Conservation (phyloP, 2,113 vertebrate species). For the Oreochromis niloticus region DNA sequence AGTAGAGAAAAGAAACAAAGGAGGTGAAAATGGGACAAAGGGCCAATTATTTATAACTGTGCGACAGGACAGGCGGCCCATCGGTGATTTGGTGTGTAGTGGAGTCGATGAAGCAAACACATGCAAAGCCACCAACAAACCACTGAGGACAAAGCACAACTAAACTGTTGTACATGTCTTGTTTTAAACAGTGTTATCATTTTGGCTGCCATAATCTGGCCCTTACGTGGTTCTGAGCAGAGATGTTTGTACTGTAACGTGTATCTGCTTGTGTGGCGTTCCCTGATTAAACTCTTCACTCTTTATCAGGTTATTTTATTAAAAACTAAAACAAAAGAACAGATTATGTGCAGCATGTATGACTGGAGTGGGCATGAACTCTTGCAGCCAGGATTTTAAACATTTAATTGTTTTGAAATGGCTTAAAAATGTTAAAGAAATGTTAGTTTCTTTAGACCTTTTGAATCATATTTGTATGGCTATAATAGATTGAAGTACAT, state of each 20-base stretch:
- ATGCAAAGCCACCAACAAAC: not conserved
- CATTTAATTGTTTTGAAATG: rapidly evolving
- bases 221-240: not conserved
- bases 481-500: not conserved
- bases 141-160: not conserved
- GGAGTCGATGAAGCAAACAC: not conserved
- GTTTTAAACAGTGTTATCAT: not conserved
- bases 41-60: conserved; percentile 68
- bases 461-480: not conserved
- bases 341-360: not conserved
- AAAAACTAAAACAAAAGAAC: not conserved
- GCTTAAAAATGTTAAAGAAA: not conserved
- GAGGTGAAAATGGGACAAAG: conserved; percentile 56
- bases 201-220: not conserved
- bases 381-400: not conserved
- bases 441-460: not conserved
- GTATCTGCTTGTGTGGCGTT: not conserved
- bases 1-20: conserved; percentile 30
- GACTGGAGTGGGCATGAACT: not conserved
- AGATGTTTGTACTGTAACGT: not conserved
- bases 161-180: not conserved
- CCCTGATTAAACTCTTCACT: not conserved
- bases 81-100: conserved; percentile 21
- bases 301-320: not conserved
- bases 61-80: not conserved